Conservation (phyloP, 1,140 invertebrate genomes). For the Temnothorax curvispinosus region DNA sequence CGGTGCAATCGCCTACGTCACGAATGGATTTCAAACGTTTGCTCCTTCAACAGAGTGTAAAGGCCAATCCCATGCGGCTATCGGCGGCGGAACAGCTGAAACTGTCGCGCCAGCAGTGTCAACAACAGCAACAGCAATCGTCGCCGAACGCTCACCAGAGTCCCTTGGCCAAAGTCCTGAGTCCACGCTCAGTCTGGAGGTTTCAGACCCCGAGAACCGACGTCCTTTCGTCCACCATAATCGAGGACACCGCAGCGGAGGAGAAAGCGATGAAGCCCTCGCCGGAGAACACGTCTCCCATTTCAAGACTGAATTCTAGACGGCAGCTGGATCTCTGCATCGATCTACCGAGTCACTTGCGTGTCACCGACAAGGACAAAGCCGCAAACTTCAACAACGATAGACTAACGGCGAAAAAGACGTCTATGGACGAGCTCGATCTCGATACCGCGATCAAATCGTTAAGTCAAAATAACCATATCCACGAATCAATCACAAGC, state of each 20-base stretch:
- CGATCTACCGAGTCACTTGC: conserved; percentile 51
- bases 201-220: conserved; percentile 91
- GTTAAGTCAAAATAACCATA: background rate
- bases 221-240: conserved; percentile 93
- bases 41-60: conserved; percentile 89
- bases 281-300: conserved; percentile 76
- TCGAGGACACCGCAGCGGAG: conserved; percentile 88
- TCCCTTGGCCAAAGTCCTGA: conserved; percentile 89
- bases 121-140: conserved; percentile 78
- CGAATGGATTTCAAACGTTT: conserved; percentile 93
- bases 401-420: background rate
- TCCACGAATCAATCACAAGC: background rate
- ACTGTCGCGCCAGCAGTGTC: conserved; percentile 88
- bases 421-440: background rate
- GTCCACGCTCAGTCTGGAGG: conserved; percentile 90
- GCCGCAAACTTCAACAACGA: background rate
- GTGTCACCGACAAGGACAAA: background rate
- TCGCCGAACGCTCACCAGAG: conserved; percentile 86
- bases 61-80: conserved; percentile 88
- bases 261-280: conserved; percentile 84
- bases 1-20: conserved; percentile 86
- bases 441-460: background rate
- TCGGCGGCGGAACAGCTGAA: conserved; percentile 94
- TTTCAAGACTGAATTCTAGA: conserved; percentile 68
- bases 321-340: conserved; percentile 74